Base-by-base conservation (phyloP, 1,140 invertebrate species). In the Andricus grossulariae region DNA sequence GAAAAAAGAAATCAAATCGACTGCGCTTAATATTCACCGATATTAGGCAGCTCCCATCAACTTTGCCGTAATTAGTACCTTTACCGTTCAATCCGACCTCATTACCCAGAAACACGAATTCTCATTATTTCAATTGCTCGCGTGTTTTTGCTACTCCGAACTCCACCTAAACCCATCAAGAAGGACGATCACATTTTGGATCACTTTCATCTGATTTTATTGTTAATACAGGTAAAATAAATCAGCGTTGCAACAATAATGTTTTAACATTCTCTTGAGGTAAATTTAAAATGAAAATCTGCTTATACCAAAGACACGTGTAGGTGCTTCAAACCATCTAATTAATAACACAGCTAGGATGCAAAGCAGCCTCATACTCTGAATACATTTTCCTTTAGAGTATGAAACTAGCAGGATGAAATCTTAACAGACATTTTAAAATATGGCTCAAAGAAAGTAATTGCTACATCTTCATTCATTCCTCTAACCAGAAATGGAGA, bases 111-210 rank as follows among this genome's bases (percentile, higher is more conserved):
- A 54, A 57, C 73, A 74, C 54, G 51, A 74, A 54, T 74, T 74
- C 54, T 45, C 45, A 60, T 74, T 74, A 74, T 74, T 74, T 57
- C 54, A 74, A 74, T 74, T 74, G 18, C 73, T 54, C 25, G 73
- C 54, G 49, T 57, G 57, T 74, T 74, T 57, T 32, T 21, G 73
- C 52, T 12, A 66, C 25, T 39, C 12, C 25, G 15, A 66, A 66
- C 39, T 39, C n/a, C 39, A 39, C 25, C 57, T 39, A 16, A 66
- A 66, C 13, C 25, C 3, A 18, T 7, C 10, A 8, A 8, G 19
- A 32, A 5, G 25, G 5, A 32, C 3, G 25, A 32, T 32, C 25
- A 32, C 25, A 5, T 32, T 32, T 32, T 3, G 25, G 25, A 32
- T 32, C 2, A 32, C 25, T 5, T 5, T 32, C 25, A 0, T 32